Evolutionary conservation across 2,113 vertebrate genomes (phyloP), one percentile per base, ranked within the genome.

Genomic region (Formicarius rufipectus): DNA sequence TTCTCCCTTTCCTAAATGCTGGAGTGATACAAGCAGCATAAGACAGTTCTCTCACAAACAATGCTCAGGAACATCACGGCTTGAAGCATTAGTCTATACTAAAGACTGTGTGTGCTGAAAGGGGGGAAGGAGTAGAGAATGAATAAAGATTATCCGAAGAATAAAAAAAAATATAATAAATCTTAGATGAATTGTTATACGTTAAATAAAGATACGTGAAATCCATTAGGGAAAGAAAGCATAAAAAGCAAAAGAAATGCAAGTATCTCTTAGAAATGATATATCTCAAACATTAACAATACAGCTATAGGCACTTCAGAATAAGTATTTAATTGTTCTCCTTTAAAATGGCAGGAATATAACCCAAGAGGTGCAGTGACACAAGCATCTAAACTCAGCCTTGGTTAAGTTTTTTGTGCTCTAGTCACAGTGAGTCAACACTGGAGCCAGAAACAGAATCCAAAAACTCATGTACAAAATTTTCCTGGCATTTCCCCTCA

Each of bases 401-500:
- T 80, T 1, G 1, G 75, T 33, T 30, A 56, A 60, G 68, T 94
- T 79, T 83, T 90, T 92, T 33, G 50, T 19, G 81, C 58, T 87
- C 59, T 67, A 73, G 66, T 96, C 94, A 94, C 0, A 35, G n/a
- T 88, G 95, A 96, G 67, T 94, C 93, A 96, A 89, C 63, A 15
- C 35, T 2, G 7, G 50, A 92, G 84, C 77, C 93, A 96, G 87
- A 95, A 94, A 95, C 83, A 92, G 73, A 92, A 95, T 84, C 92
- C 73, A 90, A 92, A 72, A 96, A 93, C 88, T 96, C 93, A 96
- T 71, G 79, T 71, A 92, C 86, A 80, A 96, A 91, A 77, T 85
- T 87, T 84, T 90, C 87, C 87, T 88, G 95, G 94, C 84, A 93
- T 92, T 93, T 96, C 94, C 93, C 90, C 42, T 87, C 84, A 83